These are phyloP conservation scores for Diarsia brunnea DNA, from an alignment of 2,888 invertebrate species.

Conservation along the genomic window DNA sequence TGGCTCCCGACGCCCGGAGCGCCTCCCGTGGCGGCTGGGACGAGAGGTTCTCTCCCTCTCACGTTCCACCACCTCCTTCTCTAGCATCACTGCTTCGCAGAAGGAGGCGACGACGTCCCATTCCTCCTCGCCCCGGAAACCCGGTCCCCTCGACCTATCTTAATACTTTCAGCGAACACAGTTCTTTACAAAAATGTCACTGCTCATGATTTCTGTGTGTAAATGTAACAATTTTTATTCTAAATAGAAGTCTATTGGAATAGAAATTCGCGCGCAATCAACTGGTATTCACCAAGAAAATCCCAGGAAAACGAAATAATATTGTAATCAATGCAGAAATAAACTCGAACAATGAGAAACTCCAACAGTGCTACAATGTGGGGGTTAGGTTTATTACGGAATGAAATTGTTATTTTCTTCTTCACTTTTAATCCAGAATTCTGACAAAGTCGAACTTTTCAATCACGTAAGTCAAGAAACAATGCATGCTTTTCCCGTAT, in stretches of 20 bases:
- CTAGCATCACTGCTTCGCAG: too few relatives aligned
- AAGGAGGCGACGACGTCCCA: too few relatives aligned
- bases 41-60: too few relatives aligned
- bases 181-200: background rate
- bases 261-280: background rate
- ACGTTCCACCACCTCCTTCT: too few relatives aligned
- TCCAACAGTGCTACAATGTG: constrained; percentile 9
- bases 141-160: background rate
- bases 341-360: constrained; percentile 22
- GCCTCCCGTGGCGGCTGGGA: too few relatives aligned
- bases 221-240: background rate
- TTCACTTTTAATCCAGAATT: background rate
- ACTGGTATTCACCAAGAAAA: background rate
- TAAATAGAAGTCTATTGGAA: background rate
- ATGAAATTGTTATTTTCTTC: background rate
- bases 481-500: background rate
- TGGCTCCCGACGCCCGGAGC: too few relatives aligned
- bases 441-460: background rate
- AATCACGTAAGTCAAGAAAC: background rate
- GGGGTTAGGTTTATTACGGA: background rate
- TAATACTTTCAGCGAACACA: background rate
- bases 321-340: constrained; percentile 26
- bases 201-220: background rate
- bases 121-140: too few relatives aligned
- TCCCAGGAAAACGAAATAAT: background rate